These are phyloP conservation scores for Lycaon pictus DNA, from an alignment of 2,113 vertebrate species.

Conservation along the genomic window DNA sequence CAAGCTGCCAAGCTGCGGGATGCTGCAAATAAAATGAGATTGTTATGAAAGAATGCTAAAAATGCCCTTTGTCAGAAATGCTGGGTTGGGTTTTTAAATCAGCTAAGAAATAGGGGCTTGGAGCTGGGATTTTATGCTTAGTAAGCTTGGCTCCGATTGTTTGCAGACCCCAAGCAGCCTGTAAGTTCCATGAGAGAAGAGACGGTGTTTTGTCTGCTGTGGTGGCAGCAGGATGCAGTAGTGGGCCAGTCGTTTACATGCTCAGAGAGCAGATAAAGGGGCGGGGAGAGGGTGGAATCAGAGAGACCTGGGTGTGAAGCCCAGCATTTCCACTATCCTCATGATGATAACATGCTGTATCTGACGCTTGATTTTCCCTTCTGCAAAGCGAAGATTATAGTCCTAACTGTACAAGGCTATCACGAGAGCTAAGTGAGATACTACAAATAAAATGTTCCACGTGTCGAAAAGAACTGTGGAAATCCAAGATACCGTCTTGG, in stretches of 20 bases:
- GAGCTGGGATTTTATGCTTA: not conserved
- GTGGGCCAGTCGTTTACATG: not conserved
- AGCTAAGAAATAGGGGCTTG: not conserved
- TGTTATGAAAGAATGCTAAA: conserved; percentile 22
- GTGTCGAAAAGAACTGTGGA: not conserved
- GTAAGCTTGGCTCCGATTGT: not conserved
- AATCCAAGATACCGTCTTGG: not conserved
- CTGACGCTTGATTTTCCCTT: not conserved
- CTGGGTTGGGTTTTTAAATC: not conserved
- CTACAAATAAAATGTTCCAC: not conserved
- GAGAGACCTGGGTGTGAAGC: not conserved
- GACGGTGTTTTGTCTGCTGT: not conserved
- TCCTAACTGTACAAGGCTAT: not conserved
- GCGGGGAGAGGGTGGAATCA: too few relatives aligned
- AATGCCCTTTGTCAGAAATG: conserved; percentile 18
- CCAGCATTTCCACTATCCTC: not conserved
- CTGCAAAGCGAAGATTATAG: not conserved
- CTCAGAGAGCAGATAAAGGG: not conserved
- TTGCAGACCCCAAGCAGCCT: not conserved
- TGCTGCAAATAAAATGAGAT: not conserved
- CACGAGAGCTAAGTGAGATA: not conserved
- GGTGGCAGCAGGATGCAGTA: not conserved
- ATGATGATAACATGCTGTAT: not conserved
- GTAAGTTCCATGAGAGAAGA: not conserved
- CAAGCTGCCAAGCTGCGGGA: not conserved